Conservation (phyloP, 2,797 vertebrate genomes). For the Choloepus didactylus region DNA sequence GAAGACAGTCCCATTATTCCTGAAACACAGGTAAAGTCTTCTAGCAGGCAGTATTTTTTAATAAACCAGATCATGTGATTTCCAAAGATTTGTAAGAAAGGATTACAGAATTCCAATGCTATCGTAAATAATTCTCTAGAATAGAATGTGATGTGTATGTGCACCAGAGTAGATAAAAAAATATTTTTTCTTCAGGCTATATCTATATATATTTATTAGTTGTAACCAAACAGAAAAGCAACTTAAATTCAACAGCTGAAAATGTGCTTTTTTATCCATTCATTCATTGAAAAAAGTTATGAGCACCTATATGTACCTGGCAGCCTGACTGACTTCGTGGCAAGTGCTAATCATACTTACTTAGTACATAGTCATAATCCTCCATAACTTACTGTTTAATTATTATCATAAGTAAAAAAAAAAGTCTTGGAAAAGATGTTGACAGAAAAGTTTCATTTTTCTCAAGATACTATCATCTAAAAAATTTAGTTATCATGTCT, state of each 20-base stretch:
- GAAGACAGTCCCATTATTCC: conserved; percentile 98
- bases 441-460: conserved; percentile 17
- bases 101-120: background rate
- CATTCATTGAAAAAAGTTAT: background rate
- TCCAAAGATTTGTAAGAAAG: background rate
- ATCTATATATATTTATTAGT: background rate
- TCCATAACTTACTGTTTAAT: background rate
- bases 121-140: background rate
- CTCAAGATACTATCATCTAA: background rate
- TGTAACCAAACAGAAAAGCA: background rate
- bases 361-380: background rate
- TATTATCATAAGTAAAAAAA: background rate
- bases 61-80: background rate
- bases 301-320: background rate
- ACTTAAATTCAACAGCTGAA: background rate
- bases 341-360: background rate
- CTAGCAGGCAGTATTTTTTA: background rate
- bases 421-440: background rate
- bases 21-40: conserved; percentile 95
- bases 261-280: background rate
- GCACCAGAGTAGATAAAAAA: background rate
- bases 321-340: background rate
- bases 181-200: background rate
- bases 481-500: background rate
- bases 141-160: background rate